These are phyloP conservation scores for Emmelina monodactyla DNA, from an alignment of 2,888 invertebrate genomes.

Conservation along the genomic window DNA sequence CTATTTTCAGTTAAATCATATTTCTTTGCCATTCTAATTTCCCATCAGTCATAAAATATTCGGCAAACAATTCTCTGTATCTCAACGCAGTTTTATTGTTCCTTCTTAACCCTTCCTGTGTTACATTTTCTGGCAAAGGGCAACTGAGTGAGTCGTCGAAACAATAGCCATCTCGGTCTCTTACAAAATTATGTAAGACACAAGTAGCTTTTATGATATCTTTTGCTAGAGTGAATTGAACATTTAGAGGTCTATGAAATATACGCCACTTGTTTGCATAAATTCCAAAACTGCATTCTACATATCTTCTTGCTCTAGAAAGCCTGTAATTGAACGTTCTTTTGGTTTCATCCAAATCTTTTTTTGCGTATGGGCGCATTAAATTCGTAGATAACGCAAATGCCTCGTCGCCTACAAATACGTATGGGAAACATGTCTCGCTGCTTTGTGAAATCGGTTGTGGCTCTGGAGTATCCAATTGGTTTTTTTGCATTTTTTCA, in stretches of 20 bases:
- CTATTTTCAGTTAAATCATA: conserved; percentile 13
- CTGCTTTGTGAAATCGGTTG: conserved; percentile 9
- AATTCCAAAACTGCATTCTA: conserved; percentile 23
- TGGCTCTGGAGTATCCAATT: conserved; percentile 13
- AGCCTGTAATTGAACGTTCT: conserved; percentile 14
- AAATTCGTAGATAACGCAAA: conserved; percentile 6
- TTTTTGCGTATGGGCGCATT: conserved; percentile 5
- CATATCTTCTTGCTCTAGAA: conserved; percentile 18
- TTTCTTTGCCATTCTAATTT: conserved; percentile 13
- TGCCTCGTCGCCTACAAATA: conserved; percentile 10
- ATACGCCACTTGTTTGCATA: conserved; percentile 20
- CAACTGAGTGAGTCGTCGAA: conserved; percentile 17
- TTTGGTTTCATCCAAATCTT: conserved; percentile 5
- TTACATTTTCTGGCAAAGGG: conserved; percentile 14
- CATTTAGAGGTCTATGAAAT: conserved; percentile 18
- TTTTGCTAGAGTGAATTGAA: conserved; percentile 13
- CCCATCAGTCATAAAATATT: conserved; percentile 16
- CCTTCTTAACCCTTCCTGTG: conserved; percentile 12
- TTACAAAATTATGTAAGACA: conserved; percentile 17
- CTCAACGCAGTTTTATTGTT: conserved; percentile 16
- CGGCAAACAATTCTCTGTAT: conserved; percentile 17
- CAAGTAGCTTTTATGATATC: conserved; percentile 17
- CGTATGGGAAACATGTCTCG: conserved; percentile 7
- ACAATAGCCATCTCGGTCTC: conserved; percentile 19
- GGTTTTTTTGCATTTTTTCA: conserved; percentile 14